A percentile compares a stretch with the other conserved stretches of the same genome.
phyloP scores from a whole-genome alignment of 2,797 vertebrate genomes.

The Phyllotis vaccarum region DNA sequence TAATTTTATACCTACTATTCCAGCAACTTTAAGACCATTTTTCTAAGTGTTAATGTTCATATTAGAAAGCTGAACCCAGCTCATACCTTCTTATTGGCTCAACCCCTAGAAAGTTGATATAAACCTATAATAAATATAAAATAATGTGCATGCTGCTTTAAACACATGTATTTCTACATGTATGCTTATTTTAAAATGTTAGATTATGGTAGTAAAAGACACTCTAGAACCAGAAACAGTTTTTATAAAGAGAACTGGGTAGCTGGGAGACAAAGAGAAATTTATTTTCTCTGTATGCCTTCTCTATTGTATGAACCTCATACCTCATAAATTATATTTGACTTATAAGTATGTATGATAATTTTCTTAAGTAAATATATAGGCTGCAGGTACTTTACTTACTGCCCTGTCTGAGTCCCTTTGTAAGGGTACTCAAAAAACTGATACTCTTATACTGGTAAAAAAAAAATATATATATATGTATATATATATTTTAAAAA shows the following conservation, averaged over 20 bases:
- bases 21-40: neutral
- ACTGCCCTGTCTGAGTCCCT: neutral
- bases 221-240: neutral
- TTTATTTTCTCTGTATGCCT: neutral
- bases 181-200: neutral
- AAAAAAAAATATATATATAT: no score
- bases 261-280: neutral
- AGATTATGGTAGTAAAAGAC: neutral
- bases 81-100: neutral
- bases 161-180: neutral
- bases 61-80: slow-evolving; percentile 16
- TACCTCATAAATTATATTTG: slow-evolving; percentile 7
- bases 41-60: slow-evolving; percentile 44
- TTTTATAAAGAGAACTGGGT: neutral
- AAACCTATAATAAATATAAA: neutral
- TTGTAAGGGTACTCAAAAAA: neutral
- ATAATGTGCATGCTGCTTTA: neutral
- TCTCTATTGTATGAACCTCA: neutral
- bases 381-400: neutral
- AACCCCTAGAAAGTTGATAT: neutral
- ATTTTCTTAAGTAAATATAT: slow-evolving; percentile 20
- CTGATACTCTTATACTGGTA: neutral
- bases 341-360: neutral
- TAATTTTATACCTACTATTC: neutral
- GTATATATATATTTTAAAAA: neutral